Base-by-base conservation (phyloP, 2,888 invertebrate species). In the Dicycla oo region DNA sequence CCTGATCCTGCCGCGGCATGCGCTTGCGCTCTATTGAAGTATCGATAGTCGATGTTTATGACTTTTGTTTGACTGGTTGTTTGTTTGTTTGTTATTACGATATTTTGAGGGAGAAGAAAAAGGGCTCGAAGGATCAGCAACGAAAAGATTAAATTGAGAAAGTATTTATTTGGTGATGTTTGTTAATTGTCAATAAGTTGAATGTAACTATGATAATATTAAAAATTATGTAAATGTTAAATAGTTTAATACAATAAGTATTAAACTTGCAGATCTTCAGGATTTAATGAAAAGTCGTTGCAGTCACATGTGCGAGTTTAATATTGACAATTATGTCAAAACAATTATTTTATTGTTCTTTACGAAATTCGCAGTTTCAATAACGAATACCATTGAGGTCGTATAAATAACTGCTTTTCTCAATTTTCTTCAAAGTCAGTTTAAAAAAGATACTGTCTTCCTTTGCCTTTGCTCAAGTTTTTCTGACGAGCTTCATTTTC, bases 1-100 rank as follows among this genome's bases (percentile, higher is more conserved):
- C 94, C 94, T 95, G 94, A 94, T 95, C 95, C 95, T 95, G 93
- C 65, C 84, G 87, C 88, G 93, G 89, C 93, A 81, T 89, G 94
- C 60, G 81, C 86, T 60, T 30, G 69, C 66, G 63, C 56, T 64
- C 66, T 77, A 81, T 87, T 86, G 87, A 88, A 87, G 69, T 75
- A 81, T 87, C 87, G 88, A 89, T 87, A 74, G 60, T 86, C 84
- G 84, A 84, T 83, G 63, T 57, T 73, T 78, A 69, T 64, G 23
- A 26, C 47, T 60, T 23, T 58, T 56, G 45, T 40, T 49, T 0
- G 34, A 54, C n/a, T 26, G n/a, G 18, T 15, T 49, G 26, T 15
- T 34, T 30, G 26, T 20, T 34, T 30, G 38, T 56, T 61, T 70
- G 18, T 71, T 30, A 8, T 45, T 26, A 26, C 47, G 30, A 51